Percentiles rank a stretch among this genome's conserved stretches.
Evolutionary conservation across 2,888 invertebrate species (phyloP).

Genomic region (Drosophila prostipennis): DNA sequence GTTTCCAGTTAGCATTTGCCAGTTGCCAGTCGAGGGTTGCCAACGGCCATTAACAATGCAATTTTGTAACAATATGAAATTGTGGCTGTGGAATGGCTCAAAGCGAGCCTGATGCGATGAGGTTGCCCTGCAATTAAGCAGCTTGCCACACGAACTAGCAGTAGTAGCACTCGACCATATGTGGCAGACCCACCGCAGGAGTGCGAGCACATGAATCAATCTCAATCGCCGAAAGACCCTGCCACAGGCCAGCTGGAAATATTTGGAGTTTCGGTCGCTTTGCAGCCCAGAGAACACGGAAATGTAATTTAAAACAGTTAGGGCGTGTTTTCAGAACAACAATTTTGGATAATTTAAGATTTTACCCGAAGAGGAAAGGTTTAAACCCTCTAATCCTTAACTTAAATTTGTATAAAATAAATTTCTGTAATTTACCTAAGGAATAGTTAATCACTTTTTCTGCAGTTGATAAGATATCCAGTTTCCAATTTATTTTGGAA

Average conservation of each 20-base stretch:
- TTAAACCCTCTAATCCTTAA: too few relatives aligned
- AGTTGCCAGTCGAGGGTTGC: slow-evolving; percentile 11
- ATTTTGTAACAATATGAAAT: slow-evolving; percentile 51
- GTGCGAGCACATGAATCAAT: slow-evolving; percentile 57
- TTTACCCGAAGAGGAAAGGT: too few relatives aligned
- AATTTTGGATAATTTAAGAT: too few relatives aligned
- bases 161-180: neutral
- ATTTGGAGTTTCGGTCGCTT: slow-evolving; percentile 5
- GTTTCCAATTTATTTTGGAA: too few relatives aligned
- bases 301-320: neutral
- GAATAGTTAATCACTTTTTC: too few relatives aligned
- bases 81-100: slow-evolving; percentile 41
- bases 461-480: neutral
- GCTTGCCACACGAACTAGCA: slow-evolving; percentile 30
- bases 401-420: too few relatives aligned
- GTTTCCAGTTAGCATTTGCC: slow-evolving; percentile 9
- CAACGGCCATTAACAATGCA: slow-evolving; percentile 58
- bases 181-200: slow-evolving; percentile 23
- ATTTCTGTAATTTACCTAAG: neutral
- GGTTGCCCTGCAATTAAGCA: slow-evolving; percentile 62
- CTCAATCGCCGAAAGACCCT: slow-evolving; percentile 15
- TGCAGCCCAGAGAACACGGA: neutral
- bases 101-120: slow-evolving; percentile 21
- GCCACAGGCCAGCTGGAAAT: slow-evolving; percentile 30
- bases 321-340: too few relatives aligned